Evolutionary conservation across 2,888 invertebrate genomes (phyloP), one percentile per base, ranked within the genome.

Genomic region (Thyatira batis): DNA sequence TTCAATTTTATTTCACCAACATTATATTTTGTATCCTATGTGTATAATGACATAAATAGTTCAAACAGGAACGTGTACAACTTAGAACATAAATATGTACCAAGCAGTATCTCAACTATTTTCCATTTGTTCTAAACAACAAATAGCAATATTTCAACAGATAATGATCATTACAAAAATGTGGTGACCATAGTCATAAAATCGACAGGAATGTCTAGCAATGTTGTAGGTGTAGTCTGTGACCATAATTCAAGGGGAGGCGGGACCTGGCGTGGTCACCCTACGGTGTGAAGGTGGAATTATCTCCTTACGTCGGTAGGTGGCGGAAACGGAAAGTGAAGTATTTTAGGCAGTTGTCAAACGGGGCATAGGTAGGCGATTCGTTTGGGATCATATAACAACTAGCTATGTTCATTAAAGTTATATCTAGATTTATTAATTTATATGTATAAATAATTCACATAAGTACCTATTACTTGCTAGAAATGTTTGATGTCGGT

Each of bases 251-350:
- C 52, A 58, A 49, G 44, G 45, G 28, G 30, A 45, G 58, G 59
- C 33, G 55, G 60, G 60, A 59, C 53, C 58, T 64, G 54, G 57
- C 27, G 53, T 60, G 60, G 63, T 54, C 60, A 67, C 63, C 66
- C 57, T 51, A 58, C 51, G 52, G 56, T 50, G 51, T 60, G 39
- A 49, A 53, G 50, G 48, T 11, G 48, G 60, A 64, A 73, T 76
- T 74, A 69, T 74, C 74, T 70, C 49, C 57, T 68, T 68, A 66
- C 13, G 57, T 57, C 68, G 58, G 66, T 60, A 45, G 65, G 71
- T 49, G 61, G 63, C 60, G 65, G 67, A 64, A 65, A 60, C 52
- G 45, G 50, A 52, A 45, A 52, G 49, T 10, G 8, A 21, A 46
- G 51, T 60, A 57, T 54, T 46, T 50, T 13, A 49, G 51, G 53